Conservation (phyloP, 1,140 invertebrate genomes). For the Cataglyphis hispanica region DNA sequence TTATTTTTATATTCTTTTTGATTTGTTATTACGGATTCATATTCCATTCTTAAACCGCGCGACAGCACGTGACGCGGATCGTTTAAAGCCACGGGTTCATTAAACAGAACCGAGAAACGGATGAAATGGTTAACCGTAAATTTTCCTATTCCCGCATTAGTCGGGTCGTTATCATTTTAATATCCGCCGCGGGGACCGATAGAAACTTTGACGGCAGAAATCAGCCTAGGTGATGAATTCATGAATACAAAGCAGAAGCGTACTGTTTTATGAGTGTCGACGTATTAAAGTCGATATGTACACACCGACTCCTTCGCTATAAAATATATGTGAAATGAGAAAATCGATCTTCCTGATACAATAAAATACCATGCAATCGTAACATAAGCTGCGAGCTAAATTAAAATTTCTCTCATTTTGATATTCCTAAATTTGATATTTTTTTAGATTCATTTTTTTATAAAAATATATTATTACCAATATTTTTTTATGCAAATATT, state of each 20-base stretch:
- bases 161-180: conserved; percentile 76
- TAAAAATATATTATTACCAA: too few species aligned
- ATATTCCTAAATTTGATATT: too few species aligned
- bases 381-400: too few species aligned
- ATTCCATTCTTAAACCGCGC: background rate
- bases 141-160: conserved; percentile 72
- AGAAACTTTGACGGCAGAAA: conserved; percentile 68
- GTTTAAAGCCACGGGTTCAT: conserved; percentile 19
- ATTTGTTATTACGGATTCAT: background rate
- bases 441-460: too few species aligned
- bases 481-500: background rate
- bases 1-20: background rate
- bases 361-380: too few species aligned
- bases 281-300: conserved; percentile 36
- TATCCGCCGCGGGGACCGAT: conserved; percentile 36
- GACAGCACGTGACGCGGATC: background rate
- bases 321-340: background rate
- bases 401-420: too few species aligned
- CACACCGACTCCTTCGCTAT: background rate
- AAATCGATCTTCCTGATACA: background rate
- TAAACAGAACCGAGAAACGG: conserved; percentile 2
- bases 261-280: conserved; percentile 70
- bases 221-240: conserved; percentile 77
- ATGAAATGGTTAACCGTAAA: conserved; percentile 68
- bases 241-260: conserved; percentile 79